Conservation (phyloP, 2,888 invertebrate genomes). For the Melanophora roralis region DNA sequence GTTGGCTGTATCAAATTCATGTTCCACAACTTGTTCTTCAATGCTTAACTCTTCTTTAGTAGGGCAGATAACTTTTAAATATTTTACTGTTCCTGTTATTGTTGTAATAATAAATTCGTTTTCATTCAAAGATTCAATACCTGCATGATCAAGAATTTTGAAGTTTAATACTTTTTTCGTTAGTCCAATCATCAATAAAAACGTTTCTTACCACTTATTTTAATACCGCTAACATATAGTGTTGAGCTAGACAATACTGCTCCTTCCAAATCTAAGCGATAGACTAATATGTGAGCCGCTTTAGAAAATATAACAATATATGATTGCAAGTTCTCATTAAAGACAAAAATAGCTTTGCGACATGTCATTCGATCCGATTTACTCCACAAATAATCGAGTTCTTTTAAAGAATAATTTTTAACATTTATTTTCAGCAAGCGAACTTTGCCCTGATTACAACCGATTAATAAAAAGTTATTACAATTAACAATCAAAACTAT, state of each 20-base stretch:
- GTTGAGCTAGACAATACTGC: constrained; percentile 61
- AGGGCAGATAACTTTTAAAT: constrained; percentile 61
- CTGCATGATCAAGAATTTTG: no score
- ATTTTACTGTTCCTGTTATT: constrained; percentile 64
- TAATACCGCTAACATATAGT: constrained; percentile 68
- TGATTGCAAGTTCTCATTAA: constrained; percentile 54
- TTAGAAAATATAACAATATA: constrained; percentile 70
- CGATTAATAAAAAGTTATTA: constrained; percentile 68
- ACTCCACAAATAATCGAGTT: constrained; percentile 69
- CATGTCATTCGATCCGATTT: constrained; percentile 70
- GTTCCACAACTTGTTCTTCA: constrained; percentile 43
- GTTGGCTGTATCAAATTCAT: constrained; percentile 65
- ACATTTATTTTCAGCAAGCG: constrained; percentile 65
- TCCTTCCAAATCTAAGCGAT: constrained; percentile 63
- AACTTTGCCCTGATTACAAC: constrained; percentile 68
- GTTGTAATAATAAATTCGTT: constrained; percentile 68
- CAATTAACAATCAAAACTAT: constrained; percentile 66
- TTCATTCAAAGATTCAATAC: constrained; percentile 64
- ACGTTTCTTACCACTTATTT: constrained; percentile 68
- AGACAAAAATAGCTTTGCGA: constrained; percentile 66
- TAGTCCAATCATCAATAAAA: background rate
- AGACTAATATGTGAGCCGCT: constrained; percentile 70
- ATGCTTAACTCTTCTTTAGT: constrained; percentile 56
- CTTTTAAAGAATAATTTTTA: constrained; percentile 33
- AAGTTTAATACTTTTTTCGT: no score